phyloP scores from a whole-genome alignment of 2,888 invertebrate species.

The Drosophila rellima region DNA sequence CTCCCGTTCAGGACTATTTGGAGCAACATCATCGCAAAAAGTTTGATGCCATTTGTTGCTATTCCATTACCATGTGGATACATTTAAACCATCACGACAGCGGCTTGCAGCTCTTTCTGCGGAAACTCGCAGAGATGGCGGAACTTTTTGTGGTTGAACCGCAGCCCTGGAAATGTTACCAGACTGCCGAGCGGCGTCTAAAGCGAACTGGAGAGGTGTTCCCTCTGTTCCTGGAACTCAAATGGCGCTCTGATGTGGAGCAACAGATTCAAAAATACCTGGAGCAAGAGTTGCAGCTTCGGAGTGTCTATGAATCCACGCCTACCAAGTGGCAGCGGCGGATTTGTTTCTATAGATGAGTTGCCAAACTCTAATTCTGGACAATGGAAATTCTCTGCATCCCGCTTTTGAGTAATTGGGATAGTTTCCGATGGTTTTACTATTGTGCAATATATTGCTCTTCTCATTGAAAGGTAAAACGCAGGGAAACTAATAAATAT shows the following conservation, averaged over 20 bases:
- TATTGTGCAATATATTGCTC: no score
- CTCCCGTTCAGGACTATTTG: constrained; percentile 86
- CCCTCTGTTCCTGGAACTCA: constrained; percentile 87
- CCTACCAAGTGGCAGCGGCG: constrained; percentile 90
- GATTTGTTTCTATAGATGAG: constrained; percentile 88
- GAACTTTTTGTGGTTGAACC: constrained; percentile 91
- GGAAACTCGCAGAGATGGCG: constrained; percentile 86
- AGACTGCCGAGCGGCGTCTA: constrained; percentile 90
- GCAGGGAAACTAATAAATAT: no score
- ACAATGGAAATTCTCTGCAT: not conserved
- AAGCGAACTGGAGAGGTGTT: constrained; percentile 88
- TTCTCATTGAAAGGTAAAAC: no score
- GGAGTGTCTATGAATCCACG: constrained; percentile 87
- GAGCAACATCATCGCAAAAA: constrained; percentile 82
- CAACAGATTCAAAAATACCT: constrained; percentile 88
- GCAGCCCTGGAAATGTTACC: constrained; percentile 95
- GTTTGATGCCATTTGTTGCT: constrained; percentile 91
- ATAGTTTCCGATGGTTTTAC: no score
- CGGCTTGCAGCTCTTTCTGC: constrained; percentile 89
- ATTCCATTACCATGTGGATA: constrained; percentile 96
- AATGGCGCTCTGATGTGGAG: constrained; percentile 88
- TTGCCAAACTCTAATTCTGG: not conserved
- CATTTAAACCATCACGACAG: constrained; percentile 93
- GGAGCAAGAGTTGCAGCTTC: constrained; percentile 85
- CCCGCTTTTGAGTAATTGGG: no score